These are phyloP conservation scores for Leucophenga varia DNA, from an alignment of 1,140 invertebrate genomes.

Conservation along the genomic window DNA sequence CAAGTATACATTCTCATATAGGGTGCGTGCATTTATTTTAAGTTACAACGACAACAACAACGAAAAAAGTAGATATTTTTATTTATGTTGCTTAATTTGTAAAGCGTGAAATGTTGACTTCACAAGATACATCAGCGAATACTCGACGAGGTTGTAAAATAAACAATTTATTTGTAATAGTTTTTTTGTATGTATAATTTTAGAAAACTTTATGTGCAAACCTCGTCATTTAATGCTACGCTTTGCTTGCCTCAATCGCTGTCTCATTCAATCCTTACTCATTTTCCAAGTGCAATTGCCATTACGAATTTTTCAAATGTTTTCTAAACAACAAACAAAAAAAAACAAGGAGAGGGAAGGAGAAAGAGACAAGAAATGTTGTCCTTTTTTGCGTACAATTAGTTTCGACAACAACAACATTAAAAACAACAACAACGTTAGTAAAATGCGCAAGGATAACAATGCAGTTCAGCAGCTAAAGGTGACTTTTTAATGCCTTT, in stretches of 20 bases:
- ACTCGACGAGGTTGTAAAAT: too few relatives aligned
- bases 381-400: conserved; percentile 47
- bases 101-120: conserved; percentile 26
- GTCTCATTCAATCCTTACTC: too few relatives aligned
- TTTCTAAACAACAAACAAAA: conserved; percentile 35
- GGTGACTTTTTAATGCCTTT: conserved; percentile 49
- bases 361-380: too few relatives aligned
- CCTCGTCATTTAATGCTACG: too few relatives aligned
- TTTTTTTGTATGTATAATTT: too few relatives aligned
- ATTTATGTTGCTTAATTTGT: conserved; percentile 51
- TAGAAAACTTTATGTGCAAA: too few relatives aligned
- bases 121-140: conserved; percentile 20
- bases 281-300: conserved; percentile 41
- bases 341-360: too few relatives aligned
- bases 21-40: too few relatives aligned
- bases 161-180: too few relatives aligned
- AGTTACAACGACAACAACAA: too few relatives aligned
- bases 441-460: conserved; percentile 22
- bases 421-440: conserved; percentile 23
- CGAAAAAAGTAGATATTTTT: conserved; percentile 21
- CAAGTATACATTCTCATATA: neutral
- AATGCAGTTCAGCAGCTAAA: conserved; percentile 33
- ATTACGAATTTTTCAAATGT: conserved; percentile 49
- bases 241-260: too few relatives aligned
- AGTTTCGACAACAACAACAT: conserved; percentile 31